Percentiles rank a stretch among this genome's conserved stretches.
Conservation (phyloP, 2,888 invertebrate genomes). For the Epistrophe grossulariae region DNA sequence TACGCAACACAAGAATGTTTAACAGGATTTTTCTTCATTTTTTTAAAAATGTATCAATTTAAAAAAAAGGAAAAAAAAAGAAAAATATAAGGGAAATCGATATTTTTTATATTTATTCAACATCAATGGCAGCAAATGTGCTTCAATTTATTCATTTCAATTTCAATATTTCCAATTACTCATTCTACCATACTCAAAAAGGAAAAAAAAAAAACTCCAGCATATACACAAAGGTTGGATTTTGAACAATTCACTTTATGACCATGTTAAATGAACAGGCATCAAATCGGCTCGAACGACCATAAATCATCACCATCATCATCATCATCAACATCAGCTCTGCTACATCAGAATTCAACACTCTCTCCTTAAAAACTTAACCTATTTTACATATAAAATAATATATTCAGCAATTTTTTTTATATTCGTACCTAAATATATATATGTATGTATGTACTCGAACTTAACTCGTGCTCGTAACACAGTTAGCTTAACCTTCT, state of each 20-base stretch:
- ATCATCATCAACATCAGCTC: not conserved
- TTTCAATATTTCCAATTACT: slow-evolving; percentile 32
- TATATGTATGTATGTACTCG: not conserved
- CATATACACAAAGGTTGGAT: not conserved
- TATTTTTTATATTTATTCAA: not conserved
- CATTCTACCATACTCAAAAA: not conserved
- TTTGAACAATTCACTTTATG: slow-evolving; percentile 28
- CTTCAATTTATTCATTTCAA: slow-evolving; percentile 12
- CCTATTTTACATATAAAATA: slow-evolving; percentile 22
- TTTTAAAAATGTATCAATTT: not conserved
- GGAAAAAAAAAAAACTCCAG: not conserved
- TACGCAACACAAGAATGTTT: not conserved
- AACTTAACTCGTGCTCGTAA: slow-evolving; percentile 21
- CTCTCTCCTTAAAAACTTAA: slow-evolving; percentile 23
- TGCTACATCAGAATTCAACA: not conserved
- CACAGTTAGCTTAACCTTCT: slow-evolving; percentile 36
- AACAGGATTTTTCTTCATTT: not conserved
- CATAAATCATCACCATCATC: slow-evolving; percentile 6
- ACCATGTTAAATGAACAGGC: slow-evolving; percentile 31
- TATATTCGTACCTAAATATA: too few species aligned
- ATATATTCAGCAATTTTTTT: not conserved
- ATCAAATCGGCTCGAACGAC: slow-evolving; percentile 9
- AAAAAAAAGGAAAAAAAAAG: not conserved
- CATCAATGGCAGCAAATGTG: not conserved
- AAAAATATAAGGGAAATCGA: not conserved